Base-by-base conservation (phyloP, 2,888 invertebrate species). In the Carabus problematicus region DNA sequence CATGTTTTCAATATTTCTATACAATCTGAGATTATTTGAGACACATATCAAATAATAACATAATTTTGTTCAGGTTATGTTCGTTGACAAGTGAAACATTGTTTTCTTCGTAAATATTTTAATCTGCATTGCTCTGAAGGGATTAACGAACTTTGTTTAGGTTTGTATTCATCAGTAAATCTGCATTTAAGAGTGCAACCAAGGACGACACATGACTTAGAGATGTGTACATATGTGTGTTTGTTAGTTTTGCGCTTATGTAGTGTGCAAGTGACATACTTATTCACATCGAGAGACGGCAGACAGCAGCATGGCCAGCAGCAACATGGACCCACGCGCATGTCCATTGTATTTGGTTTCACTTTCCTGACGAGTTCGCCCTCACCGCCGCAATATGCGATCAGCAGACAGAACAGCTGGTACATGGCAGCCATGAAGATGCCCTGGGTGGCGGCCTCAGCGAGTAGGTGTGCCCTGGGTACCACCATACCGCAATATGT, bases 281-380 rank as follows among this genome's bases (percentile, higher is more conserved):
- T 86, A 71, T 84, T 82, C 18, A 89, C 80, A 66, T 82, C 81
- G 0, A 86, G 84, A 45, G 82, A 81, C 0, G 90, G 90, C 69
- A 91, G 77, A 73, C 83, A 79, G 74, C 88, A 89, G 75, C 89
- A 89, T 0, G 91, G 91, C 88, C 88, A 90, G 76, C 91, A 91
- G 78, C 91, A 91, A 77, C 90, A 91, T 1, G 91, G 91, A 29
- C 86, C 84, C 7, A 89, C 88, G 76, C 85, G 83, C 11, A 88
- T 84, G 78, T 86, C 86, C 75, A 91, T 79, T 7, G 83, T 80
- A 71, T 85, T 83, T 1, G 87, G 86, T 75, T 86, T 85, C 1
- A 87, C 83, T 70, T 83, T 83, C 72, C 86, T 84, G 70, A 88
- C 82, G 8, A 89, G 79, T 76, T 87, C 85, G 8, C 86, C 86